phyloP scores from a whole-genome alignment of 2,113 vertebrate genomes.

The Anguilla rostrata region DNA sequence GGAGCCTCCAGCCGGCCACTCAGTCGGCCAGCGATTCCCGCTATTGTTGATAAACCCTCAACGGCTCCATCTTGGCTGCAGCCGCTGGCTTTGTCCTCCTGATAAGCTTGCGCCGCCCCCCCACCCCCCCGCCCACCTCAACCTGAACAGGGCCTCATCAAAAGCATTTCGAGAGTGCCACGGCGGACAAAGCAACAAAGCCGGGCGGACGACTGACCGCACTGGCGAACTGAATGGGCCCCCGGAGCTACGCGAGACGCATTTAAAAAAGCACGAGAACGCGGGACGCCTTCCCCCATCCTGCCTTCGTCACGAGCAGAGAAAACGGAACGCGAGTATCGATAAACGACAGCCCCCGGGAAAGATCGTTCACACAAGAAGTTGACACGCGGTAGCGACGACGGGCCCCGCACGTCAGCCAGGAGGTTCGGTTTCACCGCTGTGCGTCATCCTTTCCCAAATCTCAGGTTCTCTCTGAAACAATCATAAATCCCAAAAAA shows the following conservation, averaged over 20 bases:
- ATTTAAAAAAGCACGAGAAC: neutral
- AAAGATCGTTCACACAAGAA: neutral
- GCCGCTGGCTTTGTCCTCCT: slow-evolving; percentile 19
- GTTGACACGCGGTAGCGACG: neutral
- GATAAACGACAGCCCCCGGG: neutral
- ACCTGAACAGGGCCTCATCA: slow-evolving; percentile 18
- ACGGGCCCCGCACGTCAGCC: neutral
- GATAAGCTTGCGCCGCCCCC: too few species aligned
- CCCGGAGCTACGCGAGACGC: neutral
- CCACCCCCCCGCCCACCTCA: too few species aligned
- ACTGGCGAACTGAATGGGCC: neutral
- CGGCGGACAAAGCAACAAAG: slow-evolving; percentile 14
- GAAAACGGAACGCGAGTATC: neutral
- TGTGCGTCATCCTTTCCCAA: neutral
- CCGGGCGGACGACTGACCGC: neutral
- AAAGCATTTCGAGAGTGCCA: slow-evolving; percentile 12
- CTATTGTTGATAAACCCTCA: slow-evolving; percentile 3
- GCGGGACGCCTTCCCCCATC: neutral
- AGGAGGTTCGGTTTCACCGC: neutral
- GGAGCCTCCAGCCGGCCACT: neutral
- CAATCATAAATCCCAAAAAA: neutral
- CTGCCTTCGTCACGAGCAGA: neutral
- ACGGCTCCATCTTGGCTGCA: slow-evolving; percentile 2
- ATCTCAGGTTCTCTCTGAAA: neutral
- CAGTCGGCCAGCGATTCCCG: neutral